Evolutionary conservation across 2,888 invertebrate species (phyloP).

Genomic region (Eugnorisma glareosa): DNA sequence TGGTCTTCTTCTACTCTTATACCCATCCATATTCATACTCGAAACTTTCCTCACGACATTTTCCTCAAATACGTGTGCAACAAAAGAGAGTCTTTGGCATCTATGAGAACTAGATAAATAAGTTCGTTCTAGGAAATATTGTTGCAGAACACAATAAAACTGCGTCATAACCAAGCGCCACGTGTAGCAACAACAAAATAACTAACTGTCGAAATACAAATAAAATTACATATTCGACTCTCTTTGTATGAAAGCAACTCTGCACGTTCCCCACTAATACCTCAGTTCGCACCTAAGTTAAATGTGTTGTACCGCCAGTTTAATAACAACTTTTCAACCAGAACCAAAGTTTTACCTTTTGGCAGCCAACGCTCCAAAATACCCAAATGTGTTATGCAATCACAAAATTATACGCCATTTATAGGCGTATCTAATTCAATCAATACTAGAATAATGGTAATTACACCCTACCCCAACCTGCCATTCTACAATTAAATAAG

Average conservation of each 20-base stretch:
- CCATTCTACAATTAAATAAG: constrained; percentile 54
- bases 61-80: not conserved
- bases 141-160: not conserved
- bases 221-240: constrained; percentile 43
- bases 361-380: constrained; percentile 11
- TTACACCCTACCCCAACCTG: constrained; percentile 17
- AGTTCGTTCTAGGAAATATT: not conserved
- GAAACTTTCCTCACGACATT: no score
- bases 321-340: constrained; percentile 51
- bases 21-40: no score
- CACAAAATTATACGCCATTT: constrained; percentile 42
- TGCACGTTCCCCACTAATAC: constrained; percentile 35
- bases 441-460: constrained; percentile 37
- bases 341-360: constrained; percentile 39
- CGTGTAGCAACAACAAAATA: constrained; percentile 29
- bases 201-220: constrained; percentile 33
- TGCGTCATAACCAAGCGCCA: not conserved
- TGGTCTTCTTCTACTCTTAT: no score
- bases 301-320: constrained; percentile 48
- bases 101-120: not conserved
- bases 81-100: not conserved
- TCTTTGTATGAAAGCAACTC: constrained; percentile 31
- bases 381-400: constrained; percentile 11
- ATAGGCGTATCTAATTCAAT: constrained; percentile 30
- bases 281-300: constrained; percentile 53